Evolutionary conservation across 2,797 vertebrate species (phyloP), one percentile per base, ranked within the genome.

Genomic region (Manis javanica): DNA sequence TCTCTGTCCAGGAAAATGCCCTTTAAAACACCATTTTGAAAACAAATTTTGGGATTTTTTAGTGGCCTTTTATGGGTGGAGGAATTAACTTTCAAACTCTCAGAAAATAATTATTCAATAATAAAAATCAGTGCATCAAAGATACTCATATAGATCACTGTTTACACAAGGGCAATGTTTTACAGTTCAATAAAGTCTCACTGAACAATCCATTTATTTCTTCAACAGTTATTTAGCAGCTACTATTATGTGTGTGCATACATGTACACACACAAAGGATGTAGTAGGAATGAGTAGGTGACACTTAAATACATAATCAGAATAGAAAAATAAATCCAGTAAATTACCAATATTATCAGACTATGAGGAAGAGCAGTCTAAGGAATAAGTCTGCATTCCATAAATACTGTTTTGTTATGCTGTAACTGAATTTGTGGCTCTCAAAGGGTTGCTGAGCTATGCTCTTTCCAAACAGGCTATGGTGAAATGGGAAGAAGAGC

Each of bases 171-270:
- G 29, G 14, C 13, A 42, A 1, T 59, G 37, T 81, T 89, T 90
- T 13, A 75, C 66, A n/a, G 61, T 83, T 94, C 53, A 83, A 4
- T 92, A 87, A 91, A 87, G 85, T 78, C 61, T 96, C n/a, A 69
- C 23, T 64, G 64, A 86, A 64, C 64, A 59, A 61, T 90, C 18
- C 29, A 57, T 82, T 87, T 84, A 64, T 91, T 94, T 92, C 77
- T 79, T 72, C n/a, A 92, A 26, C 14, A 79, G 82, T 77, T 92
- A 57, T 64, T 90, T 68, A 81, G 6, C n/a, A 72, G 13, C 94
- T 68, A 51, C 8, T 53, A 4, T 75, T 21, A 39, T 83, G 34
- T 69, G 21, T 26, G 26, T 64, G 34, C 75, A 49, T 68, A 69
- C 19, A 57, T 11, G 39, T 2, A 71, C 46, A 77, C 7, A 29